These are phyloP conservation scores for Drosophila melanica DNA, from an alignment of 1,140 invertebrate species.

Conservation along the genomic window DNA sequence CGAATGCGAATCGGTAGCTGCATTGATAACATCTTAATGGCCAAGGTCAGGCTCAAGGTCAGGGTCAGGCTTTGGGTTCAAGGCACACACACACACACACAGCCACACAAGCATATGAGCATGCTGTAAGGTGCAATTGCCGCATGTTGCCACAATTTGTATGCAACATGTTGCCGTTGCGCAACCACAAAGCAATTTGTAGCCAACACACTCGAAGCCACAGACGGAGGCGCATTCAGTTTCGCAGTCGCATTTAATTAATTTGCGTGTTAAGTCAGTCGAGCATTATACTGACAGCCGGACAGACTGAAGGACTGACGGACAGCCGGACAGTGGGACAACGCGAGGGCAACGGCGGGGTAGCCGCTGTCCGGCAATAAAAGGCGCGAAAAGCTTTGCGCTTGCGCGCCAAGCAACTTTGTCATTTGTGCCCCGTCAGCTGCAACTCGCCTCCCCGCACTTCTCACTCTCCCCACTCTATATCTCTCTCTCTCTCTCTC, in stretches of 20 bases:
- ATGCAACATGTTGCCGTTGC: slow-evolving; percentile 64
- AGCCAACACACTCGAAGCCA: slow-evolving; percentile 27
- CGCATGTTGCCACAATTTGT: slow-evolving; percentile 59
- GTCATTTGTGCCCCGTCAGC: slow-evolving; percentile 21
- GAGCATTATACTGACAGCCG: slow-evolving; percentile 51
- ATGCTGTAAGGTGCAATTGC: slow-evolving; percentile 45
- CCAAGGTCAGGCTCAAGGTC: slow-evolving; percentile 19
- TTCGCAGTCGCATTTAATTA: slow-evolving; percentile 53
- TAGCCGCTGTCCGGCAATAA: slow-evolving; percentile 41
- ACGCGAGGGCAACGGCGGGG: too few relatives aligned
- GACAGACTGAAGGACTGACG: slow-evolving; percentile 24
- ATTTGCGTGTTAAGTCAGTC: slow-evolving; percentile 61
- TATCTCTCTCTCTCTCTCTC: background rate
- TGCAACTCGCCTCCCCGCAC: background rate
- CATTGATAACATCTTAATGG: slow-evolving; percentile 16
- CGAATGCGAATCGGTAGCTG: slow-evolving; percentile 1
- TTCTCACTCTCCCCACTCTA: background rate
- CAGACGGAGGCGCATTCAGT: slow-evolving; percentile 13
- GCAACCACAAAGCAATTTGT: slow-evolving; percentile 59
- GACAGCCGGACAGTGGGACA: slow-evolving; percentile 8
- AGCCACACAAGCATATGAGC: slow-evolving; percentile 33
- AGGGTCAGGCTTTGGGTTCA: slow-evolving; percentile 17
- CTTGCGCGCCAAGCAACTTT: slow-evolving; percentile 35
- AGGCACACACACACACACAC: slow-evolving; percentile 28
- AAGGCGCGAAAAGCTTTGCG: slow-evolving; percentile 42